Evolutionary conservation across 2,113 vertebrate genomes (phyloP).

Genomic region (Progne subis): DNA sequence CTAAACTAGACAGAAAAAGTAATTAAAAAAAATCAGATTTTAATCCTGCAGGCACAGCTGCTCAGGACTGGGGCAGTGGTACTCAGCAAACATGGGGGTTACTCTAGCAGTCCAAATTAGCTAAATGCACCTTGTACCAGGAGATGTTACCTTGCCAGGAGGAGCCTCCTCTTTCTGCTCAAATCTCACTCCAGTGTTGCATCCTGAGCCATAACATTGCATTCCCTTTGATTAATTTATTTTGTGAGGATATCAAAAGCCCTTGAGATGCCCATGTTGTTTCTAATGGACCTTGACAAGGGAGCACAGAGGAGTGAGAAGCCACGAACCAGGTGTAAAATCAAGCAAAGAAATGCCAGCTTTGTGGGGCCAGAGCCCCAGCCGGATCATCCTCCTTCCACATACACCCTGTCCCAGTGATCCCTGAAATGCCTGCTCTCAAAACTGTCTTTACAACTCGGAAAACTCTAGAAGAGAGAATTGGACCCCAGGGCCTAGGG

Average conservation of each 20-base stretch:
- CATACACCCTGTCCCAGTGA: neutral
- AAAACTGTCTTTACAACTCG: neutral
- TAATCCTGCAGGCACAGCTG: neutral
- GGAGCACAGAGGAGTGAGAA: neutral
- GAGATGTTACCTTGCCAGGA: neutral
- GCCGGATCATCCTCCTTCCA: fast-evolving
- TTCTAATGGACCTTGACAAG: neutral
- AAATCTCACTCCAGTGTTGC: neutral
- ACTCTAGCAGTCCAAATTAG: neutral
- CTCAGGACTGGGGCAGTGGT: neutral
- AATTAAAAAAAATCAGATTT: neutral
- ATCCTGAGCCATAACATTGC: neutral
- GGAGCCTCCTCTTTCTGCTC: neutral
- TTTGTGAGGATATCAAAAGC: neutral
- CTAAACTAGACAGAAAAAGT: neutral
- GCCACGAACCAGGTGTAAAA: neutral
- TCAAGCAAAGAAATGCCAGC: neutral
- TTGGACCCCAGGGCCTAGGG: neutral
- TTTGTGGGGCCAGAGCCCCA: neutral
- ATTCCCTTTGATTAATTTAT: neutral
- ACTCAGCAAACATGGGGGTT: neutral
- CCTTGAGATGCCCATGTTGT: neutral
- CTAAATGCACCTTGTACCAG: neutral
- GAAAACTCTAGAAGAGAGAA: neutral
- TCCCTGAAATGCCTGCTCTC: neutral